Evolutionary conservation across 2,888 invertebrate species (phyloP).

Genomic region (Trisateles emortualis): DNA sequence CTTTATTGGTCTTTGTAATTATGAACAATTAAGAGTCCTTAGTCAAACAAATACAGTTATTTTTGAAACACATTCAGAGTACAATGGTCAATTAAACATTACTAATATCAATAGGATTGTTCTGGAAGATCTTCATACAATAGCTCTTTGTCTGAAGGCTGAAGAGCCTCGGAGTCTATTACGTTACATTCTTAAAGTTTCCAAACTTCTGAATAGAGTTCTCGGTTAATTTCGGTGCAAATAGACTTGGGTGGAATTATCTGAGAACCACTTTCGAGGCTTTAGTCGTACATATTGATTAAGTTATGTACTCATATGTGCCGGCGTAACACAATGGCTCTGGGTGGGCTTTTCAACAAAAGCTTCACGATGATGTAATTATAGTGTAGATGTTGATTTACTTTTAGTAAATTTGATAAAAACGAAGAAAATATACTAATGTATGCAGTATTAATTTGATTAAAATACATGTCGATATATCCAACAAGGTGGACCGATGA

Average conservation of each 20-base stretch:
- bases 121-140: conserved; percentile 52
- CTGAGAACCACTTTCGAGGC: conserved; percentile 31
- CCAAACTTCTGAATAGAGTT: conserved; percentile 72
- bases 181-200: conserved; percentile 70
- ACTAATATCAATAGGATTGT: conserved; percentile 60
- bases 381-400: too few species aligned
- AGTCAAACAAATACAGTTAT: conserved; percentile 16
- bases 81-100: conserved; percentile 54
- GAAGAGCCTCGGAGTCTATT: conserved; percentile 62
- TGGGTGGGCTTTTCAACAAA: conserved; percentile 1
- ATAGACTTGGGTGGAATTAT: conserved; percentile 58
- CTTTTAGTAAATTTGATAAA: conserved; percentile 4
- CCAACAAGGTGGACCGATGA: too few species aligned
- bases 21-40: conserved; percentile 8
- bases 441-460: too few species aligned
- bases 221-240: conserved; percentile 72
- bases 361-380: not conserved
- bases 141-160: conserved; percentile 64
- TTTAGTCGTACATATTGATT: conserved; percentile 31
- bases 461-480: too few species aligned
- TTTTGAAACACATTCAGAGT: conserved; percentile 23
- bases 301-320: conserved; percentile 4
- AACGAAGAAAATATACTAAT: not conserved
- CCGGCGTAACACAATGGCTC: not conserved
- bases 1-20: conserved; percentile 5